These are phyloP conservation scores for Odocoileus hemionus DNA, from an alignment of 2,113 vertebrate genomes.

Conservation along the genomic window DNA sequence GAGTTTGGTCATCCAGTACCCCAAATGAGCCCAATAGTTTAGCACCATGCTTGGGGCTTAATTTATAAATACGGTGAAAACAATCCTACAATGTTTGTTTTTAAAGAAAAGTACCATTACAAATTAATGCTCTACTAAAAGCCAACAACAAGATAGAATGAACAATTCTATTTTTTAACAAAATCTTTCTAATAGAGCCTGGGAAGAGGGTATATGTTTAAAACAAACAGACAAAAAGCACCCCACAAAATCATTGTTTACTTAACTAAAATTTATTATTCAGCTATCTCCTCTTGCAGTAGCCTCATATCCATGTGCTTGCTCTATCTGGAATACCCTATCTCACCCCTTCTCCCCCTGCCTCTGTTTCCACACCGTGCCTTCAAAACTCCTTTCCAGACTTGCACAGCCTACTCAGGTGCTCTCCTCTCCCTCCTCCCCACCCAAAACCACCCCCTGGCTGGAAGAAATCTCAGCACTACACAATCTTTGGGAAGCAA, in stretches of 20 bases:
- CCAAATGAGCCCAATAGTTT: background rate
- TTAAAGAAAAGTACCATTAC: constrained; percentile 31
- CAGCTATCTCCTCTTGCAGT: background rate
- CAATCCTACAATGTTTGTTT: background rate
- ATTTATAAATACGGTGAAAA: constrained; percentile 11
- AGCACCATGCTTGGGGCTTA: background rate
- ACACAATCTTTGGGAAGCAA: background rate
- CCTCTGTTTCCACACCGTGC: background rate
- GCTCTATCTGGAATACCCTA: background rate
- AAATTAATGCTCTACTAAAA: constrained; percentile 29
- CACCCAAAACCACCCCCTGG: background rate
- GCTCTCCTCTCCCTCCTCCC: too few relatives aligned
- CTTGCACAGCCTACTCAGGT: background rate
- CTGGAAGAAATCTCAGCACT: background rate
- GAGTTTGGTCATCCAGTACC: background rate
- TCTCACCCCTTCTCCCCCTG: background rate
- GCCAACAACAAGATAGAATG: background rate
- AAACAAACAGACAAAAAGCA: background rate
- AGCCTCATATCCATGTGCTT: background rate
- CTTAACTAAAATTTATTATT: constrained; percentile 12
- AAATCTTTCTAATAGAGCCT: background rate
- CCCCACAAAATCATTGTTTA: background rate
- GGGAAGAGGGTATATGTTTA: background rate
- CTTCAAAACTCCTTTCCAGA: background rate
- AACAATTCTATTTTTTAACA: constrained; percentile 26